Evolutionary conservation across 2,888 invertebrate species (phyloP).

Genomic region (Euproctis similis): DNA sequence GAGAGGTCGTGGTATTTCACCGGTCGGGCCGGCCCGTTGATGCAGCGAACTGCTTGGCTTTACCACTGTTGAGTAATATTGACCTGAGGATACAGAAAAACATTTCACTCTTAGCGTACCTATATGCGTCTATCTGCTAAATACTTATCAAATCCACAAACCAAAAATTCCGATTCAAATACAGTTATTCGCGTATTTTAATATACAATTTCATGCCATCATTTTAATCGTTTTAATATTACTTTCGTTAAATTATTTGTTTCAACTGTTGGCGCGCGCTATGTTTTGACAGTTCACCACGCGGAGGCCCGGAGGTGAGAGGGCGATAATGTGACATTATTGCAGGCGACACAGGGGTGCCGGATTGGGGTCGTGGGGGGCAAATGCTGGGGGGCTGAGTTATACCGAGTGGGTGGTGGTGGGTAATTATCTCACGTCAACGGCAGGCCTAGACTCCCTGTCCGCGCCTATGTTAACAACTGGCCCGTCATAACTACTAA

Average conservation of each 20-base stretch:
- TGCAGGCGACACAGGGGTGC: conserved; percentile 18
- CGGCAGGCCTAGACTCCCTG: conserved; percentile 64
- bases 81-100: no score
- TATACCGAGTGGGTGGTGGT: no score
- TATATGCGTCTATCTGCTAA: no score
- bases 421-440: conserved; percentile 74
- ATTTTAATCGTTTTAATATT: conserved; percentile 18
- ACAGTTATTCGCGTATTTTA: not conserved
- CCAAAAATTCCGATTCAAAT: not conserved
- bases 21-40: no score
- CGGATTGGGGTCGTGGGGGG: conserved; percentile 18
- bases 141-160: no score
- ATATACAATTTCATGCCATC: not conserved
- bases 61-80: no score
- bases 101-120: no score
- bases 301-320: conserved; percentile 40
- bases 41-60: no score
- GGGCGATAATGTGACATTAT: conserved; percentile 74
- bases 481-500: conserved; percentile 36
- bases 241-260: conserved; percentile 53
- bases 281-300: conserved; percentile 66
- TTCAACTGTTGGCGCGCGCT: conserved; percentile 46
- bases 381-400: conserved; percentile 23
- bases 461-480: conserved; percentile 47
- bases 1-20: no score